Conservation (phyloP, 2,888 invertebrate species). For the Lepidonotus clava region DNA sequence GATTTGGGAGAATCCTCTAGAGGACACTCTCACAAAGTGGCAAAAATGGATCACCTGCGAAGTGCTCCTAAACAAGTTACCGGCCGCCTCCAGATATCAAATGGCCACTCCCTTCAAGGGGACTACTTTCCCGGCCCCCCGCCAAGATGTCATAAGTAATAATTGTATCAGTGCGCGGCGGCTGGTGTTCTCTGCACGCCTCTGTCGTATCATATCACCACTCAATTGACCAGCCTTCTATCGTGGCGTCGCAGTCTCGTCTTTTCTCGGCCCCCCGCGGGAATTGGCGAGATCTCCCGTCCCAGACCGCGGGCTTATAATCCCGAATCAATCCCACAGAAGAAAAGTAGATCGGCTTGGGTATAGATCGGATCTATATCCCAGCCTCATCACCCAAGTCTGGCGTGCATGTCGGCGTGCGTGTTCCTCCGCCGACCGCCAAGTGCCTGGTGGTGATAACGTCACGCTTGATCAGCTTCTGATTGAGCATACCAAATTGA, state of each 20-base stretch:
- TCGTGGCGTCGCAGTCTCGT: background rate
- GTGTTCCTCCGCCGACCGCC: background rate
- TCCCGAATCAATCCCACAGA: constrained; percentile 4
- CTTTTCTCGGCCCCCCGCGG: background rate
- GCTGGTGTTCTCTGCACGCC: background rate
- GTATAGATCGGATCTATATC: background rate
- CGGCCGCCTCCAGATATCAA: background rate
- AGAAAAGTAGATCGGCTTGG: background rate
- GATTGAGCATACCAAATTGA: background rate
- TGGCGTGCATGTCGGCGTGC: background rate
- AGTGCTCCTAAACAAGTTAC: too few relatives aligned
- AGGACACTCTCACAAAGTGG: too few relatives aligned
- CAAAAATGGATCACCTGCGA: too few relatives aligned
- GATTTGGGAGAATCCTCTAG: too few relatives aligned
- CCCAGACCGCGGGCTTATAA: background rate
- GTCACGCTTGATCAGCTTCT: background rate
- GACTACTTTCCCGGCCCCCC: background rate
- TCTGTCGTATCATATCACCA: background rate
- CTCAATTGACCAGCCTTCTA: constrained; percentile 11
- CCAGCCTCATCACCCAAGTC: background rate
- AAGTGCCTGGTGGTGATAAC: background rate
- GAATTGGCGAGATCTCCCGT: background rate
- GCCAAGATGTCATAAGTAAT: constrained; percentile 14
- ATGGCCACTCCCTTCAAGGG: background rate
- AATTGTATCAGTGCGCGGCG: background rate